Conservation (phyloP, 1,140 invertebrate genomes). For the Drosophila busckii region DNA sequence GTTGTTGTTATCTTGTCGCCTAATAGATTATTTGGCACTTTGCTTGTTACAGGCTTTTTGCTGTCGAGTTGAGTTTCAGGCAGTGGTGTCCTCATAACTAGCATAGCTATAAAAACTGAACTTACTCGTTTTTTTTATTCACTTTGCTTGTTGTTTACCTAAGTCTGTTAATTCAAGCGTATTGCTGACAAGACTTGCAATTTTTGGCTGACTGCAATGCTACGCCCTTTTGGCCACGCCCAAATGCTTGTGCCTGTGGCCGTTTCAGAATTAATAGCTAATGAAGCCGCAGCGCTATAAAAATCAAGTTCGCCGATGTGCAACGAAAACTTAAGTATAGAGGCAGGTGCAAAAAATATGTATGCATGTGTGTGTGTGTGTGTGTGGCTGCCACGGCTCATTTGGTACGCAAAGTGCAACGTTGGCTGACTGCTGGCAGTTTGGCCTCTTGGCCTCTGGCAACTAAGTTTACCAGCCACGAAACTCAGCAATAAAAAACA, state of each 20-base stretch:
- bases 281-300: too few relatives aligned
- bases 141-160: constrained; percentile 34
- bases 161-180: constrained; percentile 35
- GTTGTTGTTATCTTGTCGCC: constrained; percentile 31
- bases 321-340: too few relatives aligned
- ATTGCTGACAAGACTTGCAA: constrained; percentile 26
- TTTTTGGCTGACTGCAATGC: constrained; percentile 10
- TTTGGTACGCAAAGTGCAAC: constrained; percentile 51
- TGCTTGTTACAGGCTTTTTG: constrained; percentile 4
- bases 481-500: constrained; percentile 52
- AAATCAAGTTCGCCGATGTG: too few relatives aligned
- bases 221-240: constrained; percentile 20
- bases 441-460: constrained; percentile 14
- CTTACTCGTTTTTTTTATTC: constrained; percentile 28
- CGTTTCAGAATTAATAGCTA: too few relatives aligned
- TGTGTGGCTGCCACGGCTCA: constrained; percentile 32
- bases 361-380: not conserved
- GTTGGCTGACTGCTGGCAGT: constrained; percentile 5
- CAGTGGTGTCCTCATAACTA: not conserved
- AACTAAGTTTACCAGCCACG: constrained; percentile 5
- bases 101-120: not conserved
- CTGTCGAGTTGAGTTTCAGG: not conserved
- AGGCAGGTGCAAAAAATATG: too few relatives aligned
- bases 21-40: constrained; percentile 60
- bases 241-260: too few relatives aligned